Percentiles rank a stretch among this genome's conserved stretches.
Evolutionary conservation across 2,797 vertebrate genomes (phyloP).

Genomic region (Hafferia zeledoni): DNA sequence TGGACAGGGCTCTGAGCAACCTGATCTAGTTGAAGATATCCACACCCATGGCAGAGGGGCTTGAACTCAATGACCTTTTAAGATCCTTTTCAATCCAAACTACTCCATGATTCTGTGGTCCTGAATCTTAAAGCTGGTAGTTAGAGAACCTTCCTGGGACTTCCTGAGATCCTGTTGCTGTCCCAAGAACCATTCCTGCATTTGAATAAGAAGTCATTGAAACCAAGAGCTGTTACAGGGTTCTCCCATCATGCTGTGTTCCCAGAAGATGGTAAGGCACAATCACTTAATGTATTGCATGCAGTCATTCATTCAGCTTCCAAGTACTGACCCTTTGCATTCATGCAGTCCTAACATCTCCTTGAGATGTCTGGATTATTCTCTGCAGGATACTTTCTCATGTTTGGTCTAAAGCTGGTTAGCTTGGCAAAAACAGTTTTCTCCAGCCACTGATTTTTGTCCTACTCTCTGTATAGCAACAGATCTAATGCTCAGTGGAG

Average conservation of each 20-base stretch:
- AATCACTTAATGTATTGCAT: not conserved
- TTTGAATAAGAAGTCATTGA: not conserved
- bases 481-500: not conserved
- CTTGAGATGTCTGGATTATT: not conserved
- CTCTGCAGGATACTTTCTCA: not conserved
- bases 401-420: not conserved
- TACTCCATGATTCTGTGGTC: not conserved
- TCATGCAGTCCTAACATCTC: not conserved
- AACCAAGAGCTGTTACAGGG: not conserved
- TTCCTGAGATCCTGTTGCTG: not conserved
- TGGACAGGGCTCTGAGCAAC: not conserved
- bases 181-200: not conserved
- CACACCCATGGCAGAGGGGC: fast-evolving
- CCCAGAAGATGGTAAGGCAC: not conserved
- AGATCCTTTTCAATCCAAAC: not conserved
- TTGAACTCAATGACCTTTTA: not conserved
- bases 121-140: not conserved
- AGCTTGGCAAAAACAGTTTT: not conserved
- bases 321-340: not conserved
- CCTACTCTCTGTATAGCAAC: not conserved
- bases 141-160: not conserved
- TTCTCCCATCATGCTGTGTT: not conserved
- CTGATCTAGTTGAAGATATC: not conserved
- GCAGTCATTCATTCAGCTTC: not conserved
- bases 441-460: not conserved